Evolutionary conservation across 2,113 vertebrate genomes (phyloP).

Genomic region (Trogon surrucura): DNA sequence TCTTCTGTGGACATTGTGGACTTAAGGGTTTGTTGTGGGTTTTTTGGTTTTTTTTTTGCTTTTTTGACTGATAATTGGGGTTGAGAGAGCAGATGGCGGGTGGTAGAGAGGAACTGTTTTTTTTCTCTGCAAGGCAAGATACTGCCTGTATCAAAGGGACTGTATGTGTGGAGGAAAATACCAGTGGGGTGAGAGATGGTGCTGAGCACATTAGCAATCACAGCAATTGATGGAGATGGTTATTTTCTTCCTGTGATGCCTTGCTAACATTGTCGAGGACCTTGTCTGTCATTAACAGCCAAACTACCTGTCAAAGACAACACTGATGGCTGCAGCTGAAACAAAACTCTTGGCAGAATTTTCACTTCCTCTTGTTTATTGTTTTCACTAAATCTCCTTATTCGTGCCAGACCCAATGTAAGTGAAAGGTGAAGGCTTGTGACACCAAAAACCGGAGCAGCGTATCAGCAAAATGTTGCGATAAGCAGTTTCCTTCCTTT

Average conservation of each 20-base stretch:
- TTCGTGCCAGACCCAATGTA: background rate
- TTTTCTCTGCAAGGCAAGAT: background rate
- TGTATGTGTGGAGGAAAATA: background rate
- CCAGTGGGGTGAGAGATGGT: background rate
- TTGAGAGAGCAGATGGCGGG: background rate
- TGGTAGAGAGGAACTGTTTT: background rate
- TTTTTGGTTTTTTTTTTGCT: background rate
- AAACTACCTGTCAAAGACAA: background rate
- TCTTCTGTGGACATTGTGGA: background rate
- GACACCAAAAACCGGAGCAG: background rate
- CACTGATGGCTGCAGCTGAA: background rate
- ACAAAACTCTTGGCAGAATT: background rate
- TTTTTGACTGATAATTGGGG: background rate
- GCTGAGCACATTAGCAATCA: background rate
- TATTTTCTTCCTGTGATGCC: background rate
- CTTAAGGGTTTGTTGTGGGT: background rate
- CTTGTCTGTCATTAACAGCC: background rate
- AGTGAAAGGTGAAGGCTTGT: conserved; percentile 67
- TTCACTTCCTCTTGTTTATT: conserved; percentile 44
- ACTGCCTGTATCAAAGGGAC: background rate
- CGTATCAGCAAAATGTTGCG: background rate
- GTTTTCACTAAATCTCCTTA: conserved; percentile 11
- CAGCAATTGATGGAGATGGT: background rate
- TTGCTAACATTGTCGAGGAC: background rate
- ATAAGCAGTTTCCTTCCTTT: conserved; percentile 69